phyloP scores from a whole-genome alignment of 2,113 vertebrate species.

The Eubucco bourcierii region DNA sequence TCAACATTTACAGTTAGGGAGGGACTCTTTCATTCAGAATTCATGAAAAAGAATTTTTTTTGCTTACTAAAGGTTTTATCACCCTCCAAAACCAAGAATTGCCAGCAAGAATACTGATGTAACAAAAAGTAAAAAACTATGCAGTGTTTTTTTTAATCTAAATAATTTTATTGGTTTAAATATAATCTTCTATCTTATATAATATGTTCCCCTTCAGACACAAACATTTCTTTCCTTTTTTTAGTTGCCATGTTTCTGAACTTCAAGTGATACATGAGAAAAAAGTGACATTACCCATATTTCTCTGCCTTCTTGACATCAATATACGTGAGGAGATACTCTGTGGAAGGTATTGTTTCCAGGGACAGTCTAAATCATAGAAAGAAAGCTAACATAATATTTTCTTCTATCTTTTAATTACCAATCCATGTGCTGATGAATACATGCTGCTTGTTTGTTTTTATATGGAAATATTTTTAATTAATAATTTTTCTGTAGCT shows the following conservation, averaged over 20 bases:
- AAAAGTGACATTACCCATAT: neutral
- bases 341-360: neutral
- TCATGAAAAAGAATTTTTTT: neutral
- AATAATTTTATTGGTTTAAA: neutral
- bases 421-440: neutral
- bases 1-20: neutral
- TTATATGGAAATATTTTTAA: neutral
- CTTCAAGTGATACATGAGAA: neutral
- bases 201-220: neutral
- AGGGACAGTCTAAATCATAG: neutral
- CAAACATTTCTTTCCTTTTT: neutral
- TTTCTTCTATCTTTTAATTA: conserved; percentile 4
- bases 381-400: neutral
- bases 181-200: neutral
- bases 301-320: neutral
- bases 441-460: neutral
- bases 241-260: neutral
- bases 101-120: neutral
- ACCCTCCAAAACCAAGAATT: neutral
- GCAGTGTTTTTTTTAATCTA: neutral
- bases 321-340: neutral
- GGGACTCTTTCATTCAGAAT: neutral
- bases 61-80: neutral
- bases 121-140: neutral
- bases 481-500: neutral